Percentiles rank a stretch among this genome's conserved stretches.
These are phyloP conservation scores for Grus americana DNA, from an alignment of 2,113 vertebrate genomes.

Conservation along the genomic window DNA sequence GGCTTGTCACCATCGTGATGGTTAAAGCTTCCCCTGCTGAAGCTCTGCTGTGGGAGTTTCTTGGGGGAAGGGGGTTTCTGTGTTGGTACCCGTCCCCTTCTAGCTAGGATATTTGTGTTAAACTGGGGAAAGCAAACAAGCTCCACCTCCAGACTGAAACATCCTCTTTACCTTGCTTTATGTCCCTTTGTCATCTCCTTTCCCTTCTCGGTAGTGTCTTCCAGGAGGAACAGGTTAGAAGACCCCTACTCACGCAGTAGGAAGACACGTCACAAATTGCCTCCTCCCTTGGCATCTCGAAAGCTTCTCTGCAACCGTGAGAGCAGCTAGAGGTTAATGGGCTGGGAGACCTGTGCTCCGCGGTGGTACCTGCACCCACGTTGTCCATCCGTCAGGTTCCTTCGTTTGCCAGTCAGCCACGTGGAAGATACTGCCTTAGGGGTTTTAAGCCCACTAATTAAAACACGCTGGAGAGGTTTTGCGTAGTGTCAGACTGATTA, in stretches of 20 bases:
- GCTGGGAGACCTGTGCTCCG: not conserved
- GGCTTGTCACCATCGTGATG: fast-evolving
- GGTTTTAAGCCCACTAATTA: not conserved
- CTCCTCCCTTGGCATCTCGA: not conserved
- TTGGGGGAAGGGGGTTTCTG: not conserved
- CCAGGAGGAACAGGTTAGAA: not conserved
- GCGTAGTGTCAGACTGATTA: not conserved
- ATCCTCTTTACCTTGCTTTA: not conserved
- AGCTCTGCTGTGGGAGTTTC: not conserved
- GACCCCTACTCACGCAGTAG: not conserved
- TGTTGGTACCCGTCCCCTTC: not conserved
- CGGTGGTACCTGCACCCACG: not conserved
- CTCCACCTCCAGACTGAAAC: not conserved
- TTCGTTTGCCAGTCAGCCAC: not conserved
- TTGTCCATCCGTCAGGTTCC: not conserved
- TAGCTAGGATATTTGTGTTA: not conserved
- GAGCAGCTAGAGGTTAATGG: not conserved
- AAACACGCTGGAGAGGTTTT: not conserved
- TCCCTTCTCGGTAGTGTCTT: not conserved
- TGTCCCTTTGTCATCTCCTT: not conserved
- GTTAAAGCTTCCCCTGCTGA: not conserved
- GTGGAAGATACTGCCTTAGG: not conserved
- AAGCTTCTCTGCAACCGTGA: not conserved
- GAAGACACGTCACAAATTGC: not conserved
- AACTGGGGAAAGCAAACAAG: not conserved